Base-by-base conservation (phyloP, 2,797 vertebrate species). In the Setipinna tenuifilis region DNA sequence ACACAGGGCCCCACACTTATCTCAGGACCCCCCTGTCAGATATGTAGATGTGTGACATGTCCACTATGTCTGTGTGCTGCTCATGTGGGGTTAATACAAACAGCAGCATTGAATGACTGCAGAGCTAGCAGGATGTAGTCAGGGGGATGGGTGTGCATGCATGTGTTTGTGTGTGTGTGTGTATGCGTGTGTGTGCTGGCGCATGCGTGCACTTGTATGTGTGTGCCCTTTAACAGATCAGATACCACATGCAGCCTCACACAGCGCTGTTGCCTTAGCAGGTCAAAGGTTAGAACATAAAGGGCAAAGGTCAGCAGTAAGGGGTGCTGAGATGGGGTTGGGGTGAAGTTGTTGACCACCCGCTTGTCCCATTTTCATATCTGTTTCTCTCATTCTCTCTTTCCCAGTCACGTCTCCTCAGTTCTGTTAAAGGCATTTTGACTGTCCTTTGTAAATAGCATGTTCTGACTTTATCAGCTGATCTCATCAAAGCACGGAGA, bases 301-400 rank as follows among this genome's bases (percentile, higher is more conserved):
- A 83, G 68, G 81, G 58, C 57, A 82, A 82, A 85, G 86, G 81
- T 87, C 80, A 84, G 21, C 82, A 31, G 58, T 87, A 62, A n/a
- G n/a, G 62, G 62, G n/a, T 65, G 50, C 50, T 54, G 50, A 7
- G 50, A 54, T 54, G 50, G 50, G 50, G 50, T 54, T 54, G 50
- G 50, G 50, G 50, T 54, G 14, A 0, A 54, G 2, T 54, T 54
- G 50, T 54, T 54, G 50, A 54, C 50, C 50, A 54, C 50, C 50
- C 9, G 50, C 9, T 54, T 54, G 50, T 54, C 14, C 50, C 9
- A 9, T 54, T 54, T 14, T 54, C 50, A 14, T 54, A 14, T 54
- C 50, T 9, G 2, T 9, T 54, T 54, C 14, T 54, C 50, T 54
- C 50, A 9, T 54, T 54, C 14, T 54, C 50, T 54, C 50, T 54